phyloP scores from a whole-genome alignment of 1,140 invertebrate genomes.

The Polyergus mexicanus region DNA sequence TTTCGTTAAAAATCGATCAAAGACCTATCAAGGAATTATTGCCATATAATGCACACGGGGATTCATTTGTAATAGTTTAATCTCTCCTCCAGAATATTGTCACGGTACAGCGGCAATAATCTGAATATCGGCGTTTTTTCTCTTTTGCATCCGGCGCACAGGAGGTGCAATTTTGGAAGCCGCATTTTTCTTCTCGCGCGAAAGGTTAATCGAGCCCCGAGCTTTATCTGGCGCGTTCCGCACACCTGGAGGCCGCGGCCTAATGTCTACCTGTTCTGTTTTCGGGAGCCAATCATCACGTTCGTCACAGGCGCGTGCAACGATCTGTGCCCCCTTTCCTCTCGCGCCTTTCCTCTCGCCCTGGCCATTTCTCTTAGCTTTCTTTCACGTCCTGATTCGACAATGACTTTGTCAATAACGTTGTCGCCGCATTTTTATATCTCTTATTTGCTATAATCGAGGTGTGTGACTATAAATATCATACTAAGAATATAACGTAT shows the following conservation, averaged over 20 bases:
- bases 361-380: slow-evolving; percentile 51
- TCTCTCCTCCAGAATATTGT: slow-evolving; percentile 41
- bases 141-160: slow-evolving; percentile 36
- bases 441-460: slow-evolving; percentile 26
- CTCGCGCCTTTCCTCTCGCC: background rate
- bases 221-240: slow-evolving; percentile 74
- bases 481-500: background rate
- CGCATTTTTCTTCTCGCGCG: slow-evolving; percentile 74
- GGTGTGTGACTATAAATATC: background rate
- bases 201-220: slow-evolving; percentile 75
- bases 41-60: background rate
- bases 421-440: slow-evolving; percentile 71
- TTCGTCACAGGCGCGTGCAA: slow-evolving; percentile 77
- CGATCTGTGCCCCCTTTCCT: slow-evolving; percentile 54
- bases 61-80: slow-evolving; percentile 40
- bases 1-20: background rate
- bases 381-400: slow-evolving; percentile 51
- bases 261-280: slow-evolving; percentile 76
- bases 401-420: slow-evolving; percentile 67
- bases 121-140: slow-evolving; percentile 33
- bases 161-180: slow-evolving; percentile 65
- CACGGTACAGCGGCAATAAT: slow-evolving; percentile 46
- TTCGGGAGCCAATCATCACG: slow-evolving; percentile 76
- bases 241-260: slow-evolving; percentile 74
- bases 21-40: background rate